Conservation (phyloP, 1,140 invertebrate genomes). For the Psilanteris sp. region DNA sequence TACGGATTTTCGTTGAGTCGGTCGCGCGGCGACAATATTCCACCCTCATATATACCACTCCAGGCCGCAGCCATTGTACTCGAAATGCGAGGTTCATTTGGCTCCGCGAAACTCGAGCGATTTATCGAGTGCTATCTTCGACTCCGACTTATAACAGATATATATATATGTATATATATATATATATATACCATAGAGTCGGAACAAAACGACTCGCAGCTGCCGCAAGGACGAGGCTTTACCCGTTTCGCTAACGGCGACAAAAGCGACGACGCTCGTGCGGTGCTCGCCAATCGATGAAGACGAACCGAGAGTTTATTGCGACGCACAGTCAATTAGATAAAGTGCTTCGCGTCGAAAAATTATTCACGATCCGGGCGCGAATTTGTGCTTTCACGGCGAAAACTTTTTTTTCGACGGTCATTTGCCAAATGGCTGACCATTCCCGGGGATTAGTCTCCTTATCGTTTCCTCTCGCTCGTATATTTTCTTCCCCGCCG, state of each 20-base stretch:
- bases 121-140: constrained; percentile 65
- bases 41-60: constrained; percentile 66
- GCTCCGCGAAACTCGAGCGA: constrained; percentile 54
- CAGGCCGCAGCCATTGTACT: constrained; percentile 62
- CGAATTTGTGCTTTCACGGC: constrained; percentile 7
- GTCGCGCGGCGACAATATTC: constrained; percentile 72
- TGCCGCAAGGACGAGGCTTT: constrained; percentile 8
- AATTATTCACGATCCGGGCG: constrained; percentile 8
- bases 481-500: background rate
- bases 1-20: constrained; percentile 71
- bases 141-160: constrained; percentile 25
- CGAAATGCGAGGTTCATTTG: constrained; percentile 66
- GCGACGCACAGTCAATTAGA: constrained; percentile 8
- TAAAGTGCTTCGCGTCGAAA: constrained; percentile 3
- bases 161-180: too few species aligned
- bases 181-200: too few species aligned
- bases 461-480: constrained; percentile 33
- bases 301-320: constrained; percentile 5
- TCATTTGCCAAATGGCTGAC: constrained; percentile 27
- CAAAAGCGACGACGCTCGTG: constrained; percentile 8
- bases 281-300: constrained; percentile 6
- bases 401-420: constrained; percentile 25
- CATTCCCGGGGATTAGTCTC: constrained; percentile 24
- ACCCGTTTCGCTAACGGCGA: constrained; percentile 2
- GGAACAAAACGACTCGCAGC: constrained; percentile 17